Percentiles rank a stretch among this genome's conserved stretches.
phyloP scores from a whole-genome alignment of 2,113 vertebrate genomes.

The Perca fluviatilis region DNA sequence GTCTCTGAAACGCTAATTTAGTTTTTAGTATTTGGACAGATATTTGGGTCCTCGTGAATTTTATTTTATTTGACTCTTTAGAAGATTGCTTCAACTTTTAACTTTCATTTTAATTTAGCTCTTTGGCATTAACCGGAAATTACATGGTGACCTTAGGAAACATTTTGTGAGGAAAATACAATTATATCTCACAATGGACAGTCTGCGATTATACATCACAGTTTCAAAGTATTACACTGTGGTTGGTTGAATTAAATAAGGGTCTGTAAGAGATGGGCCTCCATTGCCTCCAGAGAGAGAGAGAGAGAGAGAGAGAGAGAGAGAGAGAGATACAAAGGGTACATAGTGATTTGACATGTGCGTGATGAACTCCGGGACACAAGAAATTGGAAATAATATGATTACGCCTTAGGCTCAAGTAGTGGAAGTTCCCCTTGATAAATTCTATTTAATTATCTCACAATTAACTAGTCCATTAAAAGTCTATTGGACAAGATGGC shows the following conservation, averaged over 20 bases:
- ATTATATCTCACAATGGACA: background rate
- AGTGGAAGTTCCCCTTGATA: conserved; percentile 46
- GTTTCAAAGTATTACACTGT: background rate
- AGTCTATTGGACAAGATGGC: conserved; percentile 64
- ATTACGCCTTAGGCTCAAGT: conserved; percentile 15
- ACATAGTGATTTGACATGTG: conserved; percentile 18
- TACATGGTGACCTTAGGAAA: background rate
- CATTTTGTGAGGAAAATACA: background rate
- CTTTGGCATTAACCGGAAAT: too few species aligned
- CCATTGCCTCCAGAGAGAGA: too few species aligned
- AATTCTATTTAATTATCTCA: conserved; percentile 69
- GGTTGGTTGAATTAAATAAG: conserved; percentile 6
- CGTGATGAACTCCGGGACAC: conserved; percentile 14
- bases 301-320: too few species aligned
- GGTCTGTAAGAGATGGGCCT: background rate
- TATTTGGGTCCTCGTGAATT: too few species aligned
- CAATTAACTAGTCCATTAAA: conserved; percentile 74
- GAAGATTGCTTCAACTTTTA: too few species aligned
- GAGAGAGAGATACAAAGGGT: too few species aligned
- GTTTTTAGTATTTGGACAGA: too few species aligned
- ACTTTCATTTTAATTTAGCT: too few species aligned
- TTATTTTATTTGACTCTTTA: too few species aligned
- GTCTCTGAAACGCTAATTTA: too few species aligned
- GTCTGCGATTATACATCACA: conserved; percentile 8
- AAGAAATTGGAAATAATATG: conserved; percentile 39